Conservation (phyloP, 92 coral and sea anemone species). For the Epizoanthus fatuus region DNA sequence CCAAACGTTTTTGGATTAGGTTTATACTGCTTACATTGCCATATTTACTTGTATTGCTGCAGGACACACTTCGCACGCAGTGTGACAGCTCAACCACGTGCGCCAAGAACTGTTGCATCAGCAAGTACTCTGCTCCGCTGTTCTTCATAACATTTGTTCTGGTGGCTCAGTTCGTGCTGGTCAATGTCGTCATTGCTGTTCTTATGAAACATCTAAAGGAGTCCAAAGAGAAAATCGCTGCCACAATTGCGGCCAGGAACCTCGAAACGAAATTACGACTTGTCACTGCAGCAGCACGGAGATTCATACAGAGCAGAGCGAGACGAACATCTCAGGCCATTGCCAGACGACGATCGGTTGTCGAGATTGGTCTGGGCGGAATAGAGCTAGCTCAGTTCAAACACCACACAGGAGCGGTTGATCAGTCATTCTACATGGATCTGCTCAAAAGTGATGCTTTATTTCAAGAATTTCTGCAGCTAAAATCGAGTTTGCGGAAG, state of each 20-base stretch:
- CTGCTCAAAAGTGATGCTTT: slow-evolving; percentile 81
- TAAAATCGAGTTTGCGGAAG: slow-evolving; percentile 76
- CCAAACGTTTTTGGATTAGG: neutral
- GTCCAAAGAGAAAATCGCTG: slow-evolving; percentile 96
- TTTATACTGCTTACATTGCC: neutral
- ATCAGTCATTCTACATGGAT: slow-evolving; percentile 64
- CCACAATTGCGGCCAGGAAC: slow-evolving; percentile 88
- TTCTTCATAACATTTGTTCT: slow-evolving; percentile 96
- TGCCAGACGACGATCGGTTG: slow-evolving; percentile 75
- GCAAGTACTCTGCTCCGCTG: slow-evolving; percentile 91
- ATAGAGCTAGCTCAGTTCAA: slow-evolving; percentile 86
- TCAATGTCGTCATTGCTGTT: slow-evolving; percentile 98
- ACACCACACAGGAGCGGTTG: slow-evolving; percentile 46
- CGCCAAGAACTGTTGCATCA: slow-evolving; percentile 81
- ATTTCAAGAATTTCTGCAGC: slow-evolving; percentile 83
- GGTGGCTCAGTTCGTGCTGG: slow-evolving; percentile 97
- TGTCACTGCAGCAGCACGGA: slow-evolving; percentile 85
- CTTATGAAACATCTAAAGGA: slow-evolving; percentile 98
- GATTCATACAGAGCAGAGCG: slow-evolving; percentile 83
- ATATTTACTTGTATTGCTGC: neutral
- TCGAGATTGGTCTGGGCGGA: slow-evolving; percentile 87
- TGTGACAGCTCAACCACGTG: slow-evolving; percentile 79
- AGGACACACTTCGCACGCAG: slow-evolving; percentile 92
- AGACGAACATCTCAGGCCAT: slow-evolving; percentile 63
- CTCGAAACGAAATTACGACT: slow-evolving; percentile 87